Percentiles rank a stretch among this genome's conserved stretches.
phyloP scores from a whole-genome alignment of 2,797 vertebrate species.

The Halcyon badia region DNA sequence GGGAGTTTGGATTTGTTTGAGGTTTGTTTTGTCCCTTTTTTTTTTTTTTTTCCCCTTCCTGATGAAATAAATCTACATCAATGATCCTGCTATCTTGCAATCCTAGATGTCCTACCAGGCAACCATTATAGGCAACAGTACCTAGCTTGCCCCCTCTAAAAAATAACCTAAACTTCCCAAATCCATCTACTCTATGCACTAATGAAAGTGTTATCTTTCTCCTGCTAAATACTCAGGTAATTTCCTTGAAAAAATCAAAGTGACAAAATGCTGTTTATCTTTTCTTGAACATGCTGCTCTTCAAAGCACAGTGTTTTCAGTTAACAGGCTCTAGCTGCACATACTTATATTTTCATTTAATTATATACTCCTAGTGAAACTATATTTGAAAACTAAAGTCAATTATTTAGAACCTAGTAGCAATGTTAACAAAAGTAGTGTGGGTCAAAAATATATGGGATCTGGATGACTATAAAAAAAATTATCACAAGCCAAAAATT shows the following conservation, averaged over 20 bases:
- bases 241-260: not conserved
- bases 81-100: conserved; percentile 15
- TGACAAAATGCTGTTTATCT: not conserved
- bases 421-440: not conserved
- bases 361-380: not conserved
- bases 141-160: not conserved
- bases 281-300: not conserved
- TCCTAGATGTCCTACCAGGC: conserved; percentile 34
- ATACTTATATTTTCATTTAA: not conserved
- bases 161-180: conserved; percentile 21
- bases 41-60: not conserved
- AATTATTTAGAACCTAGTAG: conserved; percentile 14
- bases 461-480: not conserved
- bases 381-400: not conserved
- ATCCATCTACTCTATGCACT: not conserved
- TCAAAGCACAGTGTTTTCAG: not conserved
- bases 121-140: conserved; percentile 25
- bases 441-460: not conserved
- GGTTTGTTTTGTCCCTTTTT: not conserved
- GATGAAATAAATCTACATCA: conserved; percentile 8
- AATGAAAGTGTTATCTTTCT: conserved; percentile 3
- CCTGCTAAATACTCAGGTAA: not conserved
- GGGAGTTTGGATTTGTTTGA: not conserved
- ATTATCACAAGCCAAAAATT: not conserved
- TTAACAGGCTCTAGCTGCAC: not conserved